Base-by-base conservation (phyloP, 2,113 vertebrate genomes). In the Plecturocebus donacophilus region DNA sequence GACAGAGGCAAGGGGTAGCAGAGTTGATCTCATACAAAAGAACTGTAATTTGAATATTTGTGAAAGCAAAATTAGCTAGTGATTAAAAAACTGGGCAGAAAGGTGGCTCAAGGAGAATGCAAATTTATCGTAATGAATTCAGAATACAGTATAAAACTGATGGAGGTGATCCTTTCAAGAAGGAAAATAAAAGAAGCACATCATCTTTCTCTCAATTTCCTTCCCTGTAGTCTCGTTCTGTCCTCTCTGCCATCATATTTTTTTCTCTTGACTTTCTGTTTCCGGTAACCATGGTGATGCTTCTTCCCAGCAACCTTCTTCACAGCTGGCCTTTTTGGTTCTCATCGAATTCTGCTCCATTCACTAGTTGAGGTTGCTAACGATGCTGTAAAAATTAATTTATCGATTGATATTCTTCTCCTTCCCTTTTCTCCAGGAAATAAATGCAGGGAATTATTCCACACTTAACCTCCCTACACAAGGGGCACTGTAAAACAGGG, bases 231-330 rank as follows among this genome's bases (percentile, higher is more conserved):
- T 90, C 68, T 58, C 3, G 1, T 85, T 96, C 54, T 38, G 58
- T 92, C 61, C 83, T 66, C 64, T 94, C 79, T 80, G 14, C 86
- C 79, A 95, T 92, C 66, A 85, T 45, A 87, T 92, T 94, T 96
- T 95, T 90, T 61, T 96, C 79, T 73, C 61, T 25, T 30, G 91
- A 85, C 94, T 91, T 96, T 95, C 92, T 91, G 2, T 2, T 96
- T 92, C 79, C 32, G 4, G 98, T 98, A 97, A 98, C 98, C 97
- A 98, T 97, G 97, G 98, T 96, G 98, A 98, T 97, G 47, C 84
- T 95, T 79, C 98, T 54, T 95, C 97, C 81, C 79, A 64, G 91
- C 95, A 96, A 54, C 95, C 94, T 95, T 97, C 71, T 75, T 94
- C 76, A 30, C 68, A 3, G 1, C 90, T 6, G 42, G 95, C 76